These are phyloP conservation scores for Linurgus olivaceus DNA, from an alignment of 2,797 vertebrate species.

Conservation along the genomic window DNA sequence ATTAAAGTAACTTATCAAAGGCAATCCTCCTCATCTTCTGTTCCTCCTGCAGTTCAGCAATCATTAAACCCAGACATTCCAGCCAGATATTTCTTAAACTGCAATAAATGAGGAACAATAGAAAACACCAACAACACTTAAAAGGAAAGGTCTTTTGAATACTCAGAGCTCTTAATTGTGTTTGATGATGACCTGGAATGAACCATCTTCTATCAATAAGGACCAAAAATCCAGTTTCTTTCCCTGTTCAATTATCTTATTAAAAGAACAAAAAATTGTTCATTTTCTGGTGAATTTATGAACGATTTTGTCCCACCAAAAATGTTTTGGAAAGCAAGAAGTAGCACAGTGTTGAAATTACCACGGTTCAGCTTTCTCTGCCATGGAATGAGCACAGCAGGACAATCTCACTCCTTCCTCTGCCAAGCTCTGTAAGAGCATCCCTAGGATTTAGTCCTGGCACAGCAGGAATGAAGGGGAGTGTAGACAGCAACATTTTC, in stretches of 20 bases:
- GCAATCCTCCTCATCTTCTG: no score
- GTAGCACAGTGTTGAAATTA: neutral
- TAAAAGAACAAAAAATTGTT: rapidly evolving
- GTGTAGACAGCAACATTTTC: neutral
- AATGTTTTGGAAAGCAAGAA: neutral
- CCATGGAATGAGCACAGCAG: rapidly evolving
- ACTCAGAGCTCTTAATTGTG: neutral
- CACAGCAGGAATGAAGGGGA: neutral
- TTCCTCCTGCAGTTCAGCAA: neutral
- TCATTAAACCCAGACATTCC: neutral
- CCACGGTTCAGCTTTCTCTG: neutral
- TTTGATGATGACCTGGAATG: neutral
- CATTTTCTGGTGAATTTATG: neutral
- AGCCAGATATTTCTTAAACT: neutral
- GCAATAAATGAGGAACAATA: neutral
- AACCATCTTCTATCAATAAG: neutral
- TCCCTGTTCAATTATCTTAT: neutral
- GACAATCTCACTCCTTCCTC: neutral
- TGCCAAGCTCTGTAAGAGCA: neutral
- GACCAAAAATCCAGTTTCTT: neutral
- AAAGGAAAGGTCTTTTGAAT: neutral
- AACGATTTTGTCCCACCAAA: neutral
- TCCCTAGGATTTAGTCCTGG: neutral
- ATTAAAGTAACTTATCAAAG: neutral
- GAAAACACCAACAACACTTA: neutral